Evolutionary conservation across 1,140 invertebrate species (phyloP).

Genomic region (Temnothorax curvispinosus): DNA sequence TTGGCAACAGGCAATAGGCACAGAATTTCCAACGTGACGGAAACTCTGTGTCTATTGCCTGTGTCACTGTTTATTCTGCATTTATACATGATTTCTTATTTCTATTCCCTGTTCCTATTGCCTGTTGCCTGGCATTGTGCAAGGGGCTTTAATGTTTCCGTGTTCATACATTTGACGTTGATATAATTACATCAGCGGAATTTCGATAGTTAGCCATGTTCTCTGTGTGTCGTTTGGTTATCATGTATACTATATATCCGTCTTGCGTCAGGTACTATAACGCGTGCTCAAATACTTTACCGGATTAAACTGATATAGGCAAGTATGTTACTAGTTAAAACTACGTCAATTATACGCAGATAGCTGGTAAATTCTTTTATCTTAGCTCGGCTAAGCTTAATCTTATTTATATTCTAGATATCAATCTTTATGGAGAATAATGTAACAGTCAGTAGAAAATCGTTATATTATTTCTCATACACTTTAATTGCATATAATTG

Average conservation of each 20-base stretch:
- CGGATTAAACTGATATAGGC: conserved; percentile 64
- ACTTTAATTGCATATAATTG: conserved; percentile 21
- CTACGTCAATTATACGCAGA: background rate
- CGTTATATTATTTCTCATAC: background rate
- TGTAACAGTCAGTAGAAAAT: background rate
- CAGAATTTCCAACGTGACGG: no score
- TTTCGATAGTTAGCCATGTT: background rate
- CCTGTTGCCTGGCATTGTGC: no score
- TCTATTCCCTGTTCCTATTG: no score
- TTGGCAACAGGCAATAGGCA: no score
- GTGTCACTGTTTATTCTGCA: no score
- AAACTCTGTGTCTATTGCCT: no score
- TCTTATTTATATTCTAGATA: background rate
- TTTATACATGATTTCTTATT: no score
- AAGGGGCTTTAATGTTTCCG: background rate
- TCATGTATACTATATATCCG: background rate
- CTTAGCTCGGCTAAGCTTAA: background rate
- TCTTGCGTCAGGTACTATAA: conserved; percentile 36
- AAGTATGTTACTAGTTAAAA: conserved; percentile 44
- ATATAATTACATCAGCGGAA: conserved; percentile 9
- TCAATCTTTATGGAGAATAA: background rate
- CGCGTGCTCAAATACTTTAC: conserved; percentile 60
- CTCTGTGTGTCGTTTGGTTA: conserved; percentile 25
- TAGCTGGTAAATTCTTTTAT: background rate
- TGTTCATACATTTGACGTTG: background rate